Evolutionary conservation across 2,113 vertebrate genomes (phyloP).

Genomic region (Macrotis lagotis): DNA sequence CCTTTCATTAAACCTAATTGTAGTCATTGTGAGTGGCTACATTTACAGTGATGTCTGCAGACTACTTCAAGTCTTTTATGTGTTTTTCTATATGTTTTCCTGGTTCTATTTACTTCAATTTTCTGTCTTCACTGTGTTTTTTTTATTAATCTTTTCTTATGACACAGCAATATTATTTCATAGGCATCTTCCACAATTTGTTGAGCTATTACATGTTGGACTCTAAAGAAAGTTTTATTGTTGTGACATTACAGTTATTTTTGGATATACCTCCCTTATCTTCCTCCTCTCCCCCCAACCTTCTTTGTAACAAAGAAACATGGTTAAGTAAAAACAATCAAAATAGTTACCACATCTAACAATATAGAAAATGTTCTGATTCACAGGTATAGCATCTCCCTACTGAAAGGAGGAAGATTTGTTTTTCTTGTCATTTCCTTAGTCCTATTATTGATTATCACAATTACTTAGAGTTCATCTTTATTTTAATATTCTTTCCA

Average conservation of each 20-base stretch:
- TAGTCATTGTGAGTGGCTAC: neutral
- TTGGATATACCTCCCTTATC: neutral
- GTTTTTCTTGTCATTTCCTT: neutral
- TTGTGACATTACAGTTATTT: neutral
- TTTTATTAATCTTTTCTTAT: neutral
- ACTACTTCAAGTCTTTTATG: neutral
- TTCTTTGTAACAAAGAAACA: neutral
- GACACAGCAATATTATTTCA: neutral
- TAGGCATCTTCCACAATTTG: neutral
- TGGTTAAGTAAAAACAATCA: neutral
- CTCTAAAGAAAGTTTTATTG: neutral
- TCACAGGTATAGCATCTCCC: neutral
- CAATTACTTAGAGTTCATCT: neutral
- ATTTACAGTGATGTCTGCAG: neutral
- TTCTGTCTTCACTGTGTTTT: neutral
- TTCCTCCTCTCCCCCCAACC: neutral
- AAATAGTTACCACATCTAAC: neutral
- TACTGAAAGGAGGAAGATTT: neutral
- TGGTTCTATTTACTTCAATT: neutral
- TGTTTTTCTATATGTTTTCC: neutral
- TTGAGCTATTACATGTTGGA: neutral
- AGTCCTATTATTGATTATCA: neutral
- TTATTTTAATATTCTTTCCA: neutral
- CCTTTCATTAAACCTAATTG: neutral
- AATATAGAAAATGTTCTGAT: neutral